Percentiles rank a stretch among this genome's conserved stretches.
Evolutionary conservation across 2,888 invertebrate genomes (phyloP).

Genomic region (Hesperia comma): DNA sequence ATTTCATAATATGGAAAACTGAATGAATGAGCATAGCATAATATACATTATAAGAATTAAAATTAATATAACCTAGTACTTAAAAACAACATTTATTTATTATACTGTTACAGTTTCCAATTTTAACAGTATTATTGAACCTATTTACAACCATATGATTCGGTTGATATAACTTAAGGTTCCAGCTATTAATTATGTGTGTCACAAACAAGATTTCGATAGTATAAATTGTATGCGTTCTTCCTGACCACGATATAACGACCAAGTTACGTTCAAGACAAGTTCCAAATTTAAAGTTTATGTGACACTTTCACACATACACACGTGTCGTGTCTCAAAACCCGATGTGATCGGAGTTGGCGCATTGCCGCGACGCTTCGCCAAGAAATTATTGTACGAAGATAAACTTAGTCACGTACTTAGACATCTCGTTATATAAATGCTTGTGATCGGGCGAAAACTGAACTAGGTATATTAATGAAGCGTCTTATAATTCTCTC

Average conservation of each 20-base stretch:
- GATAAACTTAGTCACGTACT: conserved; percentile 10
- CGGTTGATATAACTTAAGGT: no score
- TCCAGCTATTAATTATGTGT: no score
- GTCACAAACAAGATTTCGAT: no score
- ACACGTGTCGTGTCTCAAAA: not conserved
- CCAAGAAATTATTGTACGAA: conserved; percentile 7
- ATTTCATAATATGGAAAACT: no score
- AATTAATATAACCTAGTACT: no score
- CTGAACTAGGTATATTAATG: not conserved
- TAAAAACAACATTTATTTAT: no score
- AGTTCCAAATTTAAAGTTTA: conserved; percentile 11
- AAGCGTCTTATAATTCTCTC: not conserved
- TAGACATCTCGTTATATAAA: conserved; percentile 5
- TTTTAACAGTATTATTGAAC: no score
- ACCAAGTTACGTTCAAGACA: not conserved
- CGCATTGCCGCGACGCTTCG: not conserved
- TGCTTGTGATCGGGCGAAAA: not conserved
- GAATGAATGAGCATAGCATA: no score
- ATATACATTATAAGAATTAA: no score
- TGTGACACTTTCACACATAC: not conserved
- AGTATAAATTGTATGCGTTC: not conserved
- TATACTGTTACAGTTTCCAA: no score
- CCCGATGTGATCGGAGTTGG: not conserved
- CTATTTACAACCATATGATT: no score
- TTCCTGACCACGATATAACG: not conserved